A percentile compares a stretch with the other conserved stretches of the same genome.
Conservation (phyloP, 2,797 vertebrate genomes). For the Gila robusta region DNA sequence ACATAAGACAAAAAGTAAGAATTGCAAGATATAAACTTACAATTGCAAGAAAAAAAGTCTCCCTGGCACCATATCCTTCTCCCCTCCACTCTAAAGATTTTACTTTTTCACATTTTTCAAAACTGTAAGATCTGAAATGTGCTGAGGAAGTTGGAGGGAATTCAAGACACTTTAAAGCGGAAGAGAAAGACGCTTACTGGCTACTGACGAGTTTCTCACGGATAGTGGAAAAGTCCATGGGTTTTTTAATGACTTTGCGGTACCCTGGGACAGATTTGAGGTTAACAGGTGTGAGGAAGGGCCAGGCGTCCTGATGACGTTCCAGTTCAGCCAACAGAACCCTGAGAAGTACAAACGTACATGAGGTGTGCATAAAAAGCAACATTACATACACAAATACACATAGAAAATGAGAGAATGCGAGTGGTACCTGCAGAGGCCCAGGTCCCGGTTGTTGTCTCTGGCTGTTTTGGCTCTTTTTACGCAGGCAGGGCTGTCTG, state of each 20-base stretch:
- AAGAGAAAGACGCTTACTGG: slow-evolving; percentile 87
- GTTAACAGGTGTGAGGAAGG: slow-evolving; percentile 98
- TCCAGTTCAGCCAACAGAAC: slow-evolving; percentile 95
- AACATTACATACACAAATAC: background rate
- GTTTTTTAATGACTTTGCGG: slow-evolving; percentile 98
- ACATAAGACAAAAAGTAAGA: background rate
- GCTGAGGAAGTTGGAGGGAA: background rate
- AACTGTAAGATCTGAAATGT: background rate
- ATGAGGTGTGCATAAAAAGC: slow-evolving; percentile 27
- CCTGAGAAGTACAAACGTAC: slow-evolving; percentile 70
- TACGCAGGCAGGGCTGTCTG: slow-evolving; percentile 84
- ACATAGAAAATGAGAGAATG: background rate
- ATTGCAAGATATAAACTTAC: background rate
- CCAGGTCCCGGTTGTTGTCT: slow-evolving; percentile 93
- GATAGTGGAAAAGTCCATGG: slow-evolving; percentile 99
- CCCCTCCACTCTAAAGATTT: background rate
- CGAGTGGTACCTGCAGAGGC: slow-evolving; percentile 89
- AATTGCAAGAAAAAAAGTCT: background rate
- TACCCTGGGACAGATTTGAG: slow-evolving; percentile 98
- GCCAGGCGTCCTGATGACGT: slow-evolving; percentile 98
- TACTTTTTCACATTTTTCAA: background rate
- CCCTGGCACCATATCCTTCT: background rate
- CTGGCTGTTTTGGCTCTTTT: slow-evolving; percentile 90
- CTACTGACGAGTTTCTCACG: slow-evolving; percentile 97
- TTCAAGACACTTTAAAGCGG: background rate